phyloP scores from a whole-genome alignment of 2,113 vertebrate species.

The Eulemur rufifrons region DNA sequence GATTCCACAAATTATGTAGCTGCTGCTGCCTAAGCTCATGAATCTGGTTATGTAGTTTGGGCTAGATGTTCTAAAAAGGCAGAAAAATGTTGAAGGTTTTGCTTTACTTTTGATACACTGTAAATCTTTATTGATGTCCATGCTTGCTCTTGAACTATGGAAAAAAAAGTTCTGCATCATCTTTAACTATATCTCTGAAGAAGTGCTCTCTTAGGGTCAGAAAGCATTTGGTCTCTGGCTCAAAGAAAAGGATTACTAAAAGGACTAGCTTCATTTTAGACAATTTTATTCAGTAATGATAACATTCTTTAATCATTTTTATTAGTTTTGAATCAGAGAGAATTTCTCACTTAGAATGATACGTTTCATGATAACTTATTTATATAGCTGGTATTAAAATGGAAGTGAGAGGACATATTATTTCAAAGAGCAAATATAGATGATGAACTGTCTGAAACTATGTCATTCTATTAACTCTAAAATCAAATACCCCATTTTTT shows the following conservation, averaged over 20 bases:
- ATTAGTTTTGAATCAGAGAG: slow-evolving; percentile 8
- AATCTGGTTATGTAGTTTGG: background rate
- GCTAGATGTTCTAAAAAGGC: background rate
- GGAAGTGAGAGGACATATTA: background rate
- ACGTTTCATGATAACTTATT: background rate
- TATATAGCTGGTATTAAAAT: background rate
- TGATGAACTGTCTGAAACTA: background rate
- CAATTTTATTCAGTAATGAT: background rate
- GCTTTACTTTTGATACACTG: background rate
- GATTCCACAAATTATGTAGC: background rate
- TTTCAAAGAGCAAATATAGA: slow-evolving; percentile 38
- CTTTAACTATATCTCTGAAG: background rate
- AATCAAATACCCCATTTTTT: background rate
- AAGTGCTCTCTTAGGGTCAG: background rate
- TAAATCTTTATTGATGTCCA: background rate
- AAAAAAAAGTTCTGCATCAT: background rate
- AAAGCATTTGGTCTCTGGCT: background rate
- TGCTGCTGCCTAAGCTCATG: background rate
- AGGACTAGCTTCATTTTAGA: background rate
- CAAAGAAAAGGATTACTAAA: background rate
- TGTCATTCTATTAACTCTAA: background rate
- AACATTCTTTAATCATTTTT: background rate
- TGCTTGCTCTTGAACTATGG: background rate
- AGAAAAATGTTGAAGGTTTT: background rate
- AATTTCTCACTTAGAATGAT: slow-evolving; percentile 14